These are phyloP conservation scores for Mythimna loreyi DNA, from an alignment of 2,888 invertebrate species.

Conservation along the genomic window DNA sequence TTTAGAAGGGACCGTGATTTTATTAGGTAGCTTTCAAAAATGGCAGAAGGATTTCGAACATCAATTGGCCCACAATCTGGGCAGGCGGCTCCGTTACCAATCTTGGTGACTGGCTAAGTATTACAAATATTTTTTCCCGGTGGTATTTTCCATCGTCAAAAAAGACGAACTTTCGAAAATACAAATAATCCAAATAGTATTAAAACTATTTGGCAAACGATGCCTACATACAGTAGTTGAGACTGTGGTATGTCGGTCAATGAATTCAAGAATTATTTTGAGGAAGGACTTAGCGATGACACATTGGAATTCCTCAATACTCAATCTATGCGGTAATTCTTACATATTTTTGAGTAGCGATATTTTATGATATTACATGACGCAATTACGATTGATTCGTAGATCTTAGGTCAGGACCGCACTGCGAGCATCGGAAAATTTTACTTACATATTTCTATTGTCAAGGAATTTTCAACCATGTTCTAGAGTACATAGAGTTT, in stretches of 20 bases:
- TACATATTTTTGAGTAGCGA: constrained; percentile 26
- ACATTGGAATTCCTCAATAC: constrained; percentile 16
- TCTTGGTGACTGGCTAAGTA: no score
- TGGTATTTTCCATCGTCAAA: no score
- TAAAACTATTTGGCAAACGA: no score
- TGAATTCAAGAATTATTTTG: no score
- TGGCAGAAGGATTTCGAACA: no score
- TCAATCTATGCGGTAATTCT: constrained; percentile 36
- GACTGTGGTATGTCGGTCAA: no score
- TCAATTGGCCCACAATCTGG: no score
- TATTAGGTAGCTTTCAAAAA: background rate
- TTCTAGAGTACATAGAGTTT: constrained; percentile 40
- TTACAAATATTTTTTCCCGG: no score
- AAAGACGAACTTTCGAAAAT: no score
- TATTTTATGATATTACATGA: constrained; percentile 52
- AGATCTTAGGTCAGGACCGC: constrained; percentile 74
- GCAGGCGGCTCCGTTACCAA: no score
- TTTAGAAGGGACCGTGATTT: background rate
- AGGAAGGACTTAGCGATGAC: background rate
- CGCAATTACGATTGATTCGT: constrained; percentile 69
- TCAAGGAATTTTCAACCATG: constrained; percentile 63
- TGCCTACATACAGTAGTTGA: no score
- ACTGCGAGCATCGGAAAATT: constrained; percentile 67
- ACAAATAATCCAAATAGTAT: no score
- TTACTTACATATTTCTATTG: constrained; percentile 47